Percentiles rank a stretch among this genome's conserved stretches.
Evolutionary conservation across 2,888 invertebrate genomes (phyloP).

Genomic region (Ochlodes sylvanus): DNA sequence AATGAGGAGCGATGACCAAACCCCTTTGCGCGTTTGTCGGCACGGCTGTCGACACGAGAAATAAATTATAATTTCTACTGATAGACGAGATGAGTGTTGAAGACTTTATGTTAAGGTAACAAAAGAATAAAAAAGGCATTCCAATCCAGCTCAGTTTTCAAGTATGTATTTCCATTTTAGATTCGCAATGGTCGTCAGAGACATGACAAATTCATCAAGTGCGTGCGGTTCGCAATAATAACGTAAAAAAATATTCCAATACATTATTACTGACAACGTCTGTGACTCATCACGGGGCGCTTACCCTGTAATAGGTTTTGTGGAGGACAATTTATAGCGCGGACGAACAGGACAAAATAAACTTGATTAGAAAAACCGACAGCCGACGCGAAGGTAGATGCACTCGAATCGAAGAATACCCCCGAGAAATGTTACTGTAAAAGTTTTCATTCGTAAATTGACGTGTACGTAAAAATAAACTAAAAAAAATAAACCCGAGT

Average conservation of each 20-base stretch:
- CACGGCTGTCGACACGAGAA: too few species aligned
- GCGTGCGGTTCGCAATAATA: conserved; percentile 13
- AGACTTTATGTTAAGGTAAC: not conserved
- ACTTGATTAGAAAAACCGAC: conserved; percentile 45
- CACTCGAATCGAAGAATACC: conserved; percentile 25
- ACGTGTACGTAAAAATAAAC: conserved; percentile 12
- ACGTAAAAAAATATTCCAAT: conserved; percentile 32
- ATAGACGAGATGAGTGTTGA: too few species aligned
- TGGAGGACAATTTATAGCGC: conserved; percentile 21
- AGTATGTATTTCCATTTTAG: conserved; percentile 11
- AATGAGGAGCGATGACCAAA: too few species aligned
- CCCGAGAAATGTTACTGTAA: conserved; percentile 21
- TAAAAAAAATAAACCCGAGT: conserved; percentile 12
- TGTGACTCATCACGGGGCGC: conserved; percentile 42
- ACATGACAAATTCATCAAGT: conserved; percentile 16
- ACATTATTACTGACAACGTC: conserved; percentile 25
- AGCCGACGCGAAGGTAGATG: conserved; percentile 39
- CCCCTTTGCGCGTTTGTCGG: too few species aligned
- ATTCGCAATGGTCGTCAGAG: conserved; percentile 9
- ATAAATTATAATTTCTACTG: too few species aligned
- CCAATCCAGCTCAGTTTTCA: conserved; percentile 7
- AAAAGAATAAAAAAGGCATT: conserved; percentile 3
- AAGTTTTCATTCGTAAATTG: conserved; percentile 24
- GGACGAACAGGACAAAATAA: conserved; percentile 40
- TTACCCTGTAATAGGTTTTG: conserved; percentile 41